Percentiles rank a stretch among this genome's conserved stretches.
Conservation (phyloP, 1,140 invertebrate species). For the Ephestia elutella region DNA sequence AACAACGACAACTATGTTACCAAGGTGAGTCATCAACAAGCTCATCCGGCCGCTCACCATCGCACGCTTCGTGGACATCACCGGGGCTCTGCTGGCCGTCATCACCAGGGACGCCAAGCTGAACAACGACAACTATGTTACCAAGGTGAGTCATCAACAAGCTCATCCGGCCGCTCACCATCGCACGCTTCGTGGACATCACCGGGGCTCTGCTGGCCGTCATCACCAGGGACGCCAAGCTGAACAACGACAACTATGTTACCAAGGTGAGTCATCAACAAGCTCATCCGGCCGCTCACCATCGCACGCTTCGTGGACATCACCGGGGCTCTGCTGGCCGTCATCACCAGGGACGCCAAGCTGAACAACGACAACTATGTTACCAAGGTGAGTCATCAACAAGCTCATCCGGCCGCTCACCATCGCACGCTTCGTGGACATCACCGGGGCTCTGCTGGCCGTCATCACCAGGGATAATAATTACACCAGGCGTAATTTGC, state of each 20-base stretch:
- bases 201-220: constrained; percentile 28
- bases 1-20: constrained; percentile 56
- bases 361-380: constrained; percentile 58
- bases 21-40: constrained; percentile 46
- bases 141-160: constrained; percentile 49
- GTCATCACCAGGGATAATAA: constrained; percentile 30
- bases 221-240: constrained; percentile 31
- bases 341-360: constrained; percentile 30
- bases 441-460: constrained; percentile 32
- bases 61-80: constrained; percentile 53
- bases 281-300: constrained; percentile 52
- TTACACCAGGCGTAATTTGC: too few relatives aligned
- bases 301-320: constrained; percentile 59
- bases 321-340: constrained; percentile 27
- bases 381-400: constrained; percentile 46
- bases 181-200: constrained; percentile 56
- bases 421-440: constrained; percentile 56
- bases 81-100: constrained; percentile 28
- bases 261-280: constrained; percentile 48
- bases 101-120: constrained; percentile 36
- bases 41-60: constrained; percentile 58
- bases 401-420: constrained; percentile 54
- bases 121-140: constrained; percentile 54
- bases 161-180: constrained; percentile 55
- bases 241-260: constrained; percentile 57